Evolutionary conservation across 1,140 invertebrate genomes (phyloP).

Genomic region (Oedothorax gibbosus): DNA sequence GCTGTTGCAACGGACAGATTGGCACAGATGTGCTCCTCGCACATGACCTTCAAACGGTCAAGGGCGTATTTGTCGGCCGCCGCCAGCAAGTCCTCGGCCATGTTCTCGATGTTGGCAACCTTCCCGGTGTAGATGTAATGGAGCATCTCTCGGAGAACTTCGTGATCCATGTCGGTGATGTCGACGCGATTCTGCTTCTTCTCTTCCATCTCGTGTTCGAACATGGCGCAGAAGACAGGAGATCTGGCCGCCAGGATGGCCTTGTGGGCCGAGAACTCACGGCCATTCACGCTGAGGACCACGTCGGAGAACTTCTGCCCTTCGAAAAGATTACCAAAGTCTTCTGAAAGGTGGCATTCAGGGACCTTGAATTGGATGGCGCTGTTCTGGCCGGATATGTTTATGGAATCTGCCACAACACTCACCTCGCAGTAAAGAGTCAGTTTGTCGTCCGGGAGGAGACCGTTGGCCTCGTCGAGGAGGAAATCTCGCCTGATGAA

Average conservation of each 20-base stretch:
- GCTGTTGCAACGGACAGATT: slow-evolving; percentile 96
- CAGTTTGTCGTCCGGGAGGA: slow-evolving; percentile 97
- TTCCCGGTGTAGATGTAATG: slow-evolving; percentile 98
- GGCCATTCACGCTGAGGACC: slow-evolving; percentile 88
- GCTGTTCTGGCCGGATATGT: slow-evolving; percentile 95
- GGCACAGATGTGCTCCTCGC: slow-evolving; percentile 96
- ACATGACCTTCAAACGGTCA: slow-evolving; percentile 98
- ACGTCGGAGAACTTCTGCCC: slow-evolving; percentile 97
- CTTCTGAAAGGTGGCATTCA: slow-evolving; percentile 93
- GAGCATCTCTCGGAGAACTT: slow-evolving; percentile 96
- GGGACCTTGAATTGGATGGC: slow-evolving; percentile 98
- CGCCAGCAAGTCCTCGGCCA: slow-evolving; percentile 97
- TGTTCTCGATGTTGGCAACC: slow-evolving; percentile 94
- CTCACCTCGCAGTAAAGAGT: slow-evolving; percentile 98
- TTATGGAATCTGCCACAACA: slow-evolving; percentile 97
- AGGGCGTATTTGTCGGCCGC: slow-evolving; percentile 98
- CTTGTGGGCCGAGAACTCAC: slow-evolving; percentile 97
- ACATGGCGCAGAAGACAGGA: slow-evolving; percentile 97
- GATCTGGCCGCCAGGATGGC: slow-evolving; percentile 93
- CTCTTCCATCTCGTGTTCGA: slow-evolving; percentile 99
- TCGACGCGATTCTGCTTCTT: slow-evolving; percentile 90
- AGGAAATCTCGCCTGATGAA: slow-evolving; percentile 98
- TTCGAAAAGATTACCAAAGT: slow-evolving; percentile 93
- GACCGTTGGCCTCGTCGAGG: slow-evolving; percentile 96
- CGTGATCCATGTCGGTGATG: slow-evolving; percentile 97